Conservation (phyloP, 2,888 invertebrate genomes). For the Conistra vaccinii region DNA sequence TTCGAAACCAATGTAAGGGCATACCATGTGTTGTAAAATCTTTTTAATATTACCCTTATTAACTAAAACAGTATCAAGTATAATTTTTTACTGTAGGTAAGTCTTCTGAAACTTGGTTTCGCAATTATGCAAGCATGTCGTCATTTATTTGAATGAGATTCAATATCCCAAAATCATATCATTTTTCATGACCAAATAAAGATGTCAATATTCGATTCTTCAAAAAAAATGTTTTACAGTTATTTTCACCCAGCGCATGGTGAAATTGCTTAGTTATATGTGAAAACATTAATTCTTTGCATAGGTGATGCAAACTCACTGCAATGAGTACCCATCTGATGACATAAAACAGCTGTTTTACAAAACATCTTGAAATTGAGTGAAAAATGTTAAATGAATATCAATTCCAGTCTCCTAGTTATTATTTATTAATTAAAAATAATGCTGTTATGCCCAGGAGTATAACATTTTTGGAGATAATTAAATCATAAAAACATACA, state of each 20-base stretch:
- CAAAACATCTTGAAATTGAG: conserved; percentile 16
- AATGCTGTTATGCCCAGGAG: too few relatives aligned
- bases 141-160: neutral
- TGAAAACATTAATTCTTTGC: conserved; percentile 5
- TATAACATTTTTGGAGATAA: neutral
- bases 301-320: conserved; percentile 19
- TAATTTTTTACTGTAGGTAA: neutral
- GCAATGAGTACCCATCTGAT: conserved; percentile 32
- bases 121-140: neutral
- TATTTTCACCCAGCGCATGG: neutral
- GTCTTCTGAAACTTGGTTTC: neutral
- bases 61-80: conserved; percentile 9
- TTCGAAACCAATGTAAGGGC: conserved; percentile 80
- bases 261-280: neutral
- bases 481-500: neutral
- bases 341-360: conserved; percentile 62
- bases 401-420: neutral
- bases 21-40: conserved; percentile 49
- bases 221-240: conserved; percentile 5
- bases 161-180: conserved; percentile 58
- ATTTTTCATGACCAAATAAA: conserved; percentile 71
- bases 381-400: neutral
- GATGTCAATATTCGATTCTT: conserved; percentile 39
- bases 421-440: neutral
- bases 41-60: conserved; percentile 1